phyloP scores from a whole-genome alignment of 1,140 invertebrate species.

The Drosophila truncata region DNA sequence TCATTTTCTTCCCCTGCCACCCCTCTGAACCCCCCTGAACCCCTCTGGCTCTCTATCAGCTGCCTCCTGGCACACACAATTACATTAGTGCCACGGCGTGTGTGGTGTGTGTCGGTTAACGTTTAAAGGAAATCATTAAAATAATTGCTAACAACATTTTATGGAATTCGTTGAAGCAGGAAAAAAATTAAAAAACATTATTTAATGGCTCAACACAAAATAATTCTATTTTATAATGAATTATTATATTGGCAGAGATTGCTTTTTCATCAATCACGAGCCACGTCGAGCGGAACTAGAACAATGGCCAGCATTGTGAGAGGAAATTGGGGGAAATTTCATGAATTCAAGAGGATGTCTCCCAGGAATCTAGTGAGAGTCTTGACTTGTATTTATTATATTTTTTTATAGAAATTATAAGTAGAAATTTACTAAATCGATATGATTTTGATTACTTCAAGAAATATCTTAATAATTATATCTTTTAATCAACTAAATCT shows the following conservation, averaged over 20 bases:
- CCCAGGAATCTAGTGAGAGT: neutral
- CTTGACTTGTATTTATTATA: neutral
- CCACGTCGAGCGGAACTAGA: slow-evolving; percentile 37
- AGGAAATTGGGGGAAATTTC: neutral
- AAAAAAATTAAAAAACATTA: slow-evolving; percentile 69
- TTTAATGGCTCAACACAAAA: slow-evolving; percentile 53
- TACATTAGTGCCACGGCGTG: slow-evolving; percentile 63
- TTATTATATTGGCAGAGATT: slow-evolving; percentile 46
- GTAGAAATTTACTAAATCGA: neutral
- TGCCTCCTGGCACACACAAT: slow-evolving; percentile 58
- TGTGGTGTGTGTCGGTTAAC: slow-evolving; percentile 55
- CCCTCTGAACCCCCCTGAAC: neutral
- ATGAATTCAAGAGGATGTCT: neutral
- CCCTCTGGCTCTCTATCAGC: neutral
- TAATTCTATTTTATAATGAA: slow-evolving; percentile 60
- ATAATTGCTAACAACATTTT: slow-evolving; percentile 79
- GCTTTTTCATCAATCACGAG: slow-evolving; percentile 33
- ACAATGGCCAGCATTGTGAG: slow-evolving; percentile 30
- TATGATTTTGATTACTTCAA: too few species aligned
- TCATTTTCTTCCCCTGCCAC: slow-evolving; percentile 62
- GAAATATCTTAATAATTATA: neutral
- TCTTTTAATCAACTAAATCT: neutral
- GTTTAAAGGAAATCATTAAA: slow-evolving; percentile 84
- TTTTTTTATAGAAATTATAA: too few species aligned
- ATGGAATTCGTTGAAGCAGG: slow-evolving; percentile 75